phyloP scores from a whole-genome alignment of 92 coral and sea anemone species.

The Porites cylindrica region DNA sequence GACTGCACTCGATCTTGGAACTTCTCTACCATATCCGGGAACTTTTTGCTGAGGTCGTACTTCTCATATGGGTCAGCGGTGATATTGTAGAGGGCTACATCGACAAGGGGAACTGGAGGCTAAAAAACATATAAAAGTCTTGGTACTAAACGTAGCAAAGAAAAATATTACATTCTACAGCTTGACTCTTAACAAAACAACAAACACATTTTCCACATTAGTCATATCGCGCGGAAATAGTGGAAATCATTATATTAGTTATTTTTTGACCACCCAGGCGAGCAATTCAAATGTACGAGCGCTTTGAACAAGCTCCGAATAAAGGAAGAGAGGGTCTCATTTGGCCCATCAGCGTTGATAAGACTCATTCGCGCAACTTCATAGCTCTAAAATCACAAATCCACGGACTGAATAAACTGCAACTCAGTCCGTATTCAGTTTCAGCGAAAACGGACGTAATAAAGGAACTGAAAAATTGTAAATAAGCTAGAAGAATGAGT shows the following conservation, averaged over 20 bases:
- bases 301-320: too few species aligned
- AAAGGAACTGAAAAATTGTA: too few species aligned
- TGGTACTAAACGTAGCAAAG: neutral
- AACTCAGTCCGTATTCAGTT: neutral
- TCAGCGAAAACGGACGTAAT: neutral
- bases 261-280: too few species aligned
- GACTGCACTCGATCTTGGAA: slow-evolving; percentile 72
- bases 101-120: slow-evolving; percentile 32
- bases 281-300: too few species aligned
- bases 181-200: neutral
- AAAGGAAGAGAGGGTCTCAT: too few species aligned
- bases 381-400: too few species aligned
- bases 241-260: too few species aligned
- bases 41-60: slow-evolving; percentile 57
- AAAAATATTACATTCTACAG: neutral
- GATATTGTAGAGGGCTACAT: slow-evolving; percentile 77
- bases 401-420: neutral
- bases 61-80: slow-evolving; percentile 90
- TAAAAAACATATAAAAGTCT: neutral
- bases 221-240: too few species aligned
- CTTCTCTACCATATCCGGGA: slow-evolving; percentile 67
- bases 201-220: too few species aligned
- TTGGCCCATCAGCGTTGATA: too few species aligned
- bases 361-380: neutral
- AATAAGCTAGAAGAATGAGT: neutral